These are phyloP conservation scores for Eupithecia exiguata DNA, from an alignment of 2,888 invertebrate species.

Conservation along the genomic window DNA sequence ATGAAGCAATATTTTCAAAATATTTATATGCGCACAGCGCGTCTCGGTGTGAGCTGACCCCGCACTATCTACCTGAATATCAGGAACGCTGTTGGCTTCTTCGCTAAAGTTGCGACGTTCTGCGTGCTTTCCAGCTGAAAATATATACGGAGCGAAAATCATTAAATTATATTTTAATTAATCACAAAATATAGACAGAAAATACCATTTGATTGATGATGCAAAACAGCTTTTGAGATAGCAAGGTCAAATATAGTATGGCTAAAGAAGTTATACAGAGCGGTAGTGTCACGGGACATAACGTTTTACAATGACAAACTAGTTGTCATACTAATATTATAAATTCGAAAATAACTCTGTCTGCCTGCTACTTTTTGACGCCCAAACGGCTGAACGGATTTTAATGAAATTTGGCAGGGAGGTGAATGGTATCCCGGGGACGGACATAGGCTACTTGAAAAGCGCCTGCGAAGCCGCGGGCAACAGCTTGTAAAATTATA, in stretches of 20 bases:
- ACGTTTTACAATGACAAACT: background rate
- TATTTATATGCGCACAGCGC: too few relatives aligned
- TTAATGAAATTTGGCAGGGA: too few relatives aligned
- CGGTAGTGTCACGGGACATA: background rate
- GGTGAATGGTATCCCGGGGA: too few relatives aligned
- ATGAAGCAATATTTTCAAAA: too few relatives aligned
- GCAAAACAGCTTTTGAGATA: background rate
- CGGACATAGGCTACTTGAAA: too few relatives aligned
- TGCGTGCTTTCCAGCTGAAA: slow-evolving; percentile 78
- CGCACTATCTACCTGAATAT: slow-evolving; percentile 89
- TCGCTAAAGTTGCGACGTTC: slow-evolving; percentile 95
- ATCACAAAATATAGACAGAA: too few relatives aligned
- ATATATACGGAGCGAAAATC: background rate
- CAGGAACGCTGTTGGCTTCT: slow-evolving; percentile 92
- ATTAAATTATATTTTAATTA: background rate
- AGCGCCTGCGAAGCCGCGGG: too few relatives aligned
- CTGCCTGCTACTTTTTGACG: too few relatives aligned
- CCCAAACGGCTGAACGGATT: too few relatives aligned
- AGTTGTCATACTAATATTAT: background rate
- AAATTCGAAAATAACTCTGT: too few relatives aligned
- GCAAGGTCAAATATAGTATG: background rate
- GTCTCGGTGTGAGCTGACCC: too few relatives aligned
- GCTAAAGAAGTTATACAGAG: background rate
- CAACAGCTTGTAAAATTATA: too few relatives aligned
- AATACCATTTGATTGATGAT: background rate